Base-by-base conservation (phyloP, 2,888 invertebrate species). In the Deilephila elpenor region DNA sequence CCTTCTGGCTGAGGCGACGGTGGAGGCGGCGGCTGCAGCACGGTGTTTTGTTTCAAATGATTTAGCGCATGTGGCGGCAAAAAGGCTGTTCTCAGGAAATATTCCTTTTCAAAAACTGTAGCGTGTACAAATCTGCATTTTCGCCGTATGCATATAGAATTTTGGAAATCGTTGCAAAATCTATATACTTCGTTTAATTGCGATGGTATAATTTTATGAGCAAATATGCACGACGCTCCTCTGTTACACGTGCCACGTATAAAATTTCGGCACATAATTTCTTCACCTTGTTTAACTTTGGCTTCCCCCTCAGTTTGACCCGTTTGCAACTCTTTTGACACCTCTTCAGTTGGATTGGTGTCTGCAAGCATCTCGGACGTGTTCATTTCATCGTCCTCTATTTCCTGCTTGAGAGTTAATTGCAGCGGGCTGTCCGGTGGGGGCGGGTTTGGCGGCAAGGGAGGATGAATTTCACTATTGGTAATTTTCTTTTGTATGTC, bases 91-190 rank as follows among this genome's bases (percentile, higher is more conserved):
- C 91, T 79, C 59, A 86, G 90, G 73, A 88, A 92, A 25, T 84
- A 76, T 56, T 90, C 89, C 59, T 92, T 90, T 73, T 92, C 91
- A 77, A 90, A 91, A 0, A 92, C 88, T 0, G 87, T 82, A 0
- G 92, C 92, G 75, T 92, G 93, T 0, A 91, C 90, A 76, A 88
- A 92, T 76, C 84, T 90, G 75, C 92, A 92, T n/a, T 85, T 83
- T 0, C 86, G 82, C 53, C 78, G 80, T 0, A 78, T 86, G 71
- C 93, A 93, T 0, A 80, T 80, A 0, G 80, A 74, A 59, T 92
- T 92, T 71, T 92, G 92, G 62, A 83, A 92, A 56, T 92, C 88
- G 44, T 84, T 84, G 71, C 93, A 93, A 74, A 93, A 93, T 5
- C 88, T 90, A 59, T 88, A 91, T 0, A 92, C 83, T 0, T 88